phyloP scores from a whole-genome alignment of 2,888 invertebrate species.

The Cheilosia pagana region DNA sequence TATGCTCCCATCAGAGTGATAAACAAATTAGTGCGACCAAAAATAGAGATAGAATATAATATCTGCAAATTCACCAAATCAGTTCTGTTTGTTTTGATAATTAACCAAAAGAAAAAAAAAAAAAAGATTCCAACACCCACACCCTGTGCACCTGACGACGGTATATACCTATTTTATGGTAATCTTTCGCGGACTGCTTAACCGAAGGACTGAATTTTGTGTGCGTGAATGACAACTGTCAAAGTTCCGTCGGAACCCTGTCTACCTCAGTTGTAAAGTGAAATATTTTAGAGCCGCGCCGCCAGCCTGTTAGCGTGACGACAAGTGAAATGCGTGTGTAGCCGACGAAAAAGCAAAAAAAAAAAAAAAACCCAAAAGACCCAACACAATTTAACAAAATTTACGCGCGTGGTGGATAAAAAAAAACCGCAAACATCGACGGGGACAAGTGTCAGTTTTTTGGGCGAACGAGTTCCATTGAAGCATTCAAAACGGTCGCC shows the following conservation, averaged over 20 bases:
- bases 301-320: constrained; percentile 29
- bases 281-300: constrained; percentile 9
- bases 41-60: constrained; percentile 47
- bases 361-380: constrained; percentile 14
- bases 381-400: constrained; percentile 13
- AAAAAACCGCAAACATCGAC: constrained; percentile 74
- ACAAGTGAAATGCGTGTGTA: constrained; percentile 58
- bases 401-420: constrained; percentile 60
- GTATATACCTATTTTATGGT: constrained; percentile 23
- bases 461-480: constrained; percentile 75
- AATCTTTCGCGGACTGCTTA: constrained; percentile 48
- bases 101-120: constrained; percentile 41
- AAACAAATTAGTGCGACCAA: constrained; percentile 56
- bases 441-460: constrained; percentile 76
- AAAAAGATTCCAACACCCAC: constrained; percentile 21
- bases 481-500: constrained; percentile 83
- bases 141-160: constrained; percentile 28
- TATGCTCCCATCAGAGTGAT: constrained; percentile 63
- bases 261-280: constrained; percentile 65
- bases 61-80: constrained; percentile 32
- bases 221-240: constrained; percentile 56
- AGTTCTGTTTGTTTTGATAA: constrained; percentile 74
- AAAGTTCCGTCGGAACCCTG: constrained; percentile 68
- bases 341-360: constrained; percentile 17
- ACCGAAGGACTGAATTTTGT: constrained; percentile 65